Evolutionary conservation across 1,140 invertebrate genomes (phyloP), one percentile per base, ranked within the genome.

Genomic region (Drosophila kurseongensis): DNA sequence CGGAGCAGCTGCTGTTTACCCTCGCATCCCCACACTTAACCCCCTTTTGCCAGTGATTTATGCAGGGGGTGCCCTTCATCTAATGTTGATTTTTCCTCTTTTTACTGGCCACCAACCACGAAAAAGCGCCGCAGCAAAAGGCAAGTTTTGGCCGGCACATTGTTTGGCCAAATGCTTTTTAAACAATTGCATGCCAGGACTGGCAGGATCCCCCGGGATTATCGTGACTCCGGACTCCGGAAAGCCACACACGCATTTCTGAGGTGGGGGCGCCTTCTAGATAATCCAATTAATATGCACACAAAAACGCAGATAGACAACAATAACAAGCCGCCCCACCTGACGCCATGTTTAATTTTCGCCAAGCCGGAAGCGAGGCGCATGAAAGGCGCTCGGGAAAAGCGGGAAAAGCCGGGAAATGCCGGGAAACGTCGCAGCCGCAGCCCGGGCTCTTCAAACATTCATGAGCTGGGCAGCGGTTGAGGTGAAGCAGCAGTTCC

Each of bases 211-310:
- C 83, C 68, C 48, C 42, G 84, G 77, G 83, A 89, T 88, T 88
- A 89, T 74, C 77, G 80, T 88, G 83, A 88, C 83, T 82, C 69
- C 14, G 10, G 35, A 41, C 9, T 32, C 6, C 29, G 23, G 32
- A 40, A 32, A 75, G 35, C 57, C 58, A 68, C 55, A 59, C 62
- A 59, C 60, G 62, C 60, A 57, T 51, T 44, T 36, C 58, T 55
- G 52, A 32, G 57, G 27, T 41, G 61, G 60, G 45, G 63, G 54
- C 29, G 36, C 68, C 68, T 78, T 74, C 71, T 67, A 88, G 85
- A 88, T 89, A 88, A 88, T 88, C 84, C 81, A 85, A 85, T 85
- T 85, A 86, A 85, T 85, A 85, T 85, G 81, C 81, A 85, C 78
- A 88, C 84, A 88, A 89, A 88, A 88, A 88, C 78, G 75, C 74